Evolutionary conservation across 2,888 invertebrate genomes (phyloP).

Genomic region (Teleogryllus oceanicus): DNA sequence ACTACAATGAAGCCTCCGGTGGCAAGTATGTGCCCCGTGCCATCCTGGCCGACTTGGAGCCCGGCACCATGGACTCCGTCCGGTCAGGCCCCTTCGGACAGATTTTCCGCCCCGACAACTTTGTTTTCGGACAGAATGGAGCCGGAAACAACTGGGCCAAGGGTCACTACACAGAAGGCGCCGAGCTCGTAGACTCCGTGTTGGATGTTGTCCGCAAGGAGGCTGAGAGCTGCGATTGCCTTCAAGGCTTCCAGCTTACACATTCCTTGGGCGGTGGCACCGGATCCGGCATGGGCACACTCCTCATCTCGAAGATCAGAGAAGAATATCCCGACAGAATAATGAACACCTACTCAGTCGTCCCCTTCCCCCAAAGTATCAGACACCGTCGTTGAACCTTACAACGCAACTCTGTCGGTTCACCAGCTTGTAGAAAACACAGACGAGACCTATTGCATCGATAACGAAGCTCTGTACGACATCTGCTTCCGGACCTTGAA

Average conservation of each 20-base stretch:
- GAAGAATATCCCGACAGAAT: slow-evolving; percentile 84
- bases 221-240: slow-evolving; percentile 58
- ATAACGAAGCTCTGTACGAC: slow-evolving; percentile 63
- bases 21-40: slow-evolving; percentile 74
- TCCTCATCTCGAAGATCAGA: slow-evolving; percentile 73
- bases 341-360: slow-evolving; percentile 76
- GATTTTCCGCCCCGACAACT: slow-evolving; percentile 72
- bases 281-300: slow-evolving; percentile 77
- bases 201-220: slow-evolving; percentile 49
- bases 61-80: slow-evolving; percentile 75
- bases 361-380: slow-evolving; percentile 78
- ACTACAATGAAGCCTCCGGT: slow-evolving; percentile 40
- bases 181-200: slow-evolving; percentile 54
- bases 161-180: slow-evolving; percentile 64
- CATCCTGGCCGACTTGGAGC: slow-evolving; percentile 71
- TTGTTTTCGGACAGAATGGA: slow-evolving; percentile 63
- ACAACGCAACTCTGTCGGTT: slow-evolving; percentile 62
- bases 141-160: slow-evolving; percentile 63
- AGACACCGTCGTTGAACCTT: slow-evolving; percentile 62
- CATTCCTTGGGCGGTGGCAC: slow-evolving; percentile 79
- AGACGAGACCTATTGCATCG: slow-evolving; percentile 61
- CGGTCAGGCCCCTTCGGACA: slow-evolving; percentile 64
- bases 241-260: slow-evolving; percentile 65
- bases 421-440: slow-evolving; percentile 62
- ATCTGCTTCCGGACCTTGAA: slow-evolving; percentile 64